These are phyloP conservation scores for Drosophila neocordata DNA, from an alignment of 1,140 invertebrate genomes.

Conservation along the genomic window DNA sequence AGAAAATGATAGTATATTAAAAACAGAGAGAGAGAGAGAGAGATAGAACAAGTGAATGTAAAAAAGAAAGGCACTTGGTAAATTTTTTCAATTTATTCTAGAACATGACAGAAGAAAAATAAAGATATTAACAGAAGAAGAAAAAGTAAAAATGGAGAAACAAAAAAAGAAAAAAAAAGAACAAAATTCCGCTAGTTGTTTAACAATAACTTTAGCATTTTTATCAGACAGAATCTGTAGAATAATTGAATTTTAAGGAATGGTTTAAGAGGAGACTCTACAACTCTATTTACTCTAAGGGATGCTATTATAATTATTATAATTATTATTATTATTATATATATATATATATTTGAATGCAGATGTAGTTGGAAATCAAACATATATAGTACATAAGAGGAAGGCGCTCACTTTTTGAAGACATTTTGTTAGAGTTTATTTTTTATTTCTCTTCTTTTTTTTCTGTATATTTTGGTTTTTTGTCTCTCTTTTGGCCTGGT, in stretches of 20 bases:
- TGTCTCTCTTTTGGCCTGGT: neutral
- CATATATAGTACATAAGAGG: conserved; percentile 38
- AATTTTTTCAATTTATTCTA: neutral
- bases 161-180: too few species aligned
- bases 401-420: conserved; percentile 66
- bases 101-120: too few species aligned
- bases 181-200: too few species aligned
- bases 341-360: too few species aligned
- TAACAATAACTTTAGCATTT: too few species aligned
- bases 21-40: neutral
- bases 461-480: conserved; percentile 31
- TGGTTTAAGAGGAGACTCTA: neutral
- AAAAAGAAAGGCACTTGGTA: neutral
- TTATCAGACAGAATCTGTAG: too few species aligned
- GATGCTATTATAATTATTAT: conserved; percentile 37
- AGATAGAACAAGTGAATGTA: neutral
- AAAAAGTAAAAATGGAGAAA: too few species aligned
- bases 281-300: conserved; percentile 40
- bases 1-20: neutral
- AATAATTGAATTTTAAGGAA: neutral
- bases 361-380: too few species aligned
- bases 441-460: too few species aligned
- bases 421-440: conserved; percentile 63
- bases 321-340: too few species aligned
- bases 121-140: too few species aligned